Evolutionary conservation across 2,113 vertebrate genomes (phyloP), one percentile per base, ranked within the genome.

Genomic region (Carassius gibelio): DNA sequence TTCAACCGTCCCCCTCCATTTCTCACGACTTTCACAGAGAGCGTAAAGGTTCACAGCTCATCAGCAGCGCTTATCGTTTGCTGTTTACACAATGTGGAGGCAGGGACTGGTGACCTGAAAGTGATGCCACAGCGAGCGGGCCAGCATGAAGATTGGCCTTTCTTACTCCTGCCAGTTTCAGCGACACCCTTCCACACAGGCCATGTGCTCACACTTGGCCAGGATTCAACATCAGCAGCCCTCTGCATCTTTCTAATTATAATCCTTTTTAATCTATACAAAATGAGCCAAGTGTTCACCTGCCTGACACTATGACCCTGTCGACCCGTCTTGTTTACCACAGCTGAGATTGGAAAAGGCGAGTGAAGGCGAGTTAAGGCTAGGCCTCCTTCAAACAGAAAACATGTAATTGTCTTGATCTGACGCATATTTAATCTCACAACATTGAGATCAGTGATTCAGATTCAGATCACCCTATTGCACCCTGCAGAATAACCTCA

Each of bases 251-350:
- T 59, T 82, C 89, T 91, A 90, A 88, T 91, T 89, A 90, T 89
- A 90, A 85, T 69, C 42, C 38, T 68, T 45, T 88, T 88, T 90
- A 89, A 90, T 90, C 87, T 89, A 72, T 72, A 45, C 71, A 85
- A 84, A 81, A 89, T 74, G 75, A 81, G 83, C 42, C 30, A 69
- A 81, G 81, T 78, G 48, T 87, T 84, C 80, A 82, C 59, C 79
- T 80, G 74, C 81, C 81, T 88, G 82, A 75, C 82, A 80, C 78
- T 86, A 75, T 81, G 52, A 80, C 62, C 84, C 57, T 80, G 77
- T 85, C 57, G 75, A 62, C 82, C 42, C 13, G 9, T 38, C 76
- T 61, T 82, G 59, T 78, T 36, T 85, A 72, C 14, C 3, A 9
- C 64, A 75, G 66, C 66, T 71, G 62, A 81, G 64, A 84, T 69